Base-by-base conservation (phyloP, 2,888 invertebrate species). In the Abscondita cerata region DNA sequence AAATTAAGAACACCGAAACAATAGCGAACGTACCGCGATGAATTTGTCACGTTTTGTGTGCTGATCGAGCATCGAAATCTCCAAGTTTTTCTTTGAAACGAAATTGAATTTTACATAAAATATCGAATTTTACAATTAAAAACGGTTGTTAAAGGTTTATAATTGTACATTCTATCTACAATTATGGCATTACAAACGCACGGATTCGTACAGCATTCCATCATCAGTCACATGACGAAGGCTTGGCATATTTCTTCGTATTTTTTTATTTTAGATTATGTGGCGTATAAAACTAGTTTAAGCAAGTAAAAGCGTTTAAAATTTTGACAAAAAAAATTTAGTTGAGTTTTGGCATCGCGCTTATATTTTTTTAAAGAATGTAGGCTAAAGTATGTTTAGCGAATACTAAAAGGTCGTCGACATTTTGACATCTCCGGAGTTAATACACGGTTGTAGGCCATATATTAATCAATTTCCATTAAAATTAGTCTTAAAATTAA, bases 351-450 rank as follows among this genome's bases (percentile, higher is more conserved):
- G 41, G 16, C 25, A 12, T 33, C 6, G 19, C 44, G n/a, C 11
- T 36, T 46, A 58, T 15, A 19, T 5, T n/a, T 19, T 15, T 40
- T 56, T 16, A n/a, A 9, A 40, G 36, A 57, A 48, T 9, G 50
- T 16, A 40, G 48, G 44, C 50, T 44, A 51, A 60, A 62, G 34
- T 31, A 13, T 38, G 31, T 34, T 48, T 38, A 59, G 54, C 54
- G 38, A 56, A 62, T 52, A 57, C 44, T 36, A 47, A 60, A 69
- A 76, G 78, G 76, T 78, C 78, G 75, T 72, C 76, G 77, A 77
- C 78, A 76, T 75, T 75, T 76, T 76, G 75, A 77, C 76, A 74
- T 76, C 75, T 73, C 75, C 72, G 72, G 72, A 65, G 34, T 33
- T 52, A 34, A 52, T 44, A 59, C 20, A 13, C 20, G 41, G 52